Evolutionary conservation across 2,888 invertebrate species (phyloP).

Genomic region (Dynastes tityus): DNA sequence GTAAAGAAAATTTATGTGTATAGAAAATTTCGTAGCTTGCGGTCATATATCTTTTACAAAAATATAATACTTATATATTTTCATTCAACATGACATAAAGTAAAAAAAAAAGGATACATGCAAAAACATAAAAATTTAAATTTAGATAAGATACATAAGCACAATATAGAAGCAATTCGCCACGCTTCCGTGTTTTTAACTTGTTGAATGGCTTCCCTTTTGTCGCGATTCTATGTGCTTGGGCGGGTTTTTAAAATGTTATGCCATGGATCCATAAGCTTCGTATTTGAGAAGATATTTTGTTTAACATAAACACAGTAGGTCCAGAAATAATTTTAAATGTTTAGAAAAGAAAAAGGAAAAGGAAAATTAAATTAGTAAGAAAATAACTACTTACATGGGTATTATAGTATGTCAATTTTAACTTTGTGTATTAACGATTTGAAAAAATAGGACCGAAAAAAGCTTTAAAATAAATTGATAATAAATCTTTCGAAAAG

Average conservation of each 20-base stretch:
- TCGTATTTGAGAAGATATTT: too few relatives aligned
- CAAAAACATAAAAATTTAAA: constrained; percentile 24
- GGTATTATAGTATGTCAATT: neutral
- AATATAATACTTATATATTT: neutral
- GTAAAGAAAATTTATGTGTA: too few relatives aligned
- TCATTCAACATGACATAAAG: neutral
- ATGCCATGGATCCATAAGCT: too few relatives aligned
- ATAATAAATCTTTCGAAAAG: constrained; percentile 31
- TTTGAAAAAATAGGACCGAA: neutral
- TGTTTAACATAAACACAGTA: too few relatives aligned
- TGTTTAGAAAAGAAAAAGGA: too few relatives aligned
- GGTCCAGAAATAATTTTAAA: too few relatives aligned
- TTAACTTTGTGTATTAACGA: neutral
- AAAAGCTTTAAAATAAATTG: constrained; percentile 17
- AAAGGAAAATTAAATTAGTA: too few relatives aligned
- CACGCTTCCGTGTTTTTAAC: constrained; percentile 15
- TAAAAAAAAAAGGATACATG: neutral
- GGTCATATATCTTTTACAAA: neutral
- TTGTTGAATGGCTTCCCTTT: constrained; percentile 23
- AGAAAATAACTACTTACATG: too few relatives aligned
- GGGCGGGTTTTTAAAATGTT: neutral
- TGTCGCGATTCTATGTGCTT: neutral
- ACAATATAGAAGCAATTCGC: neutral
- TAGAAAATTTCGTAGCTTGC: too few relatives aligned
- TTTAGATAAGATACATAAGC: constrained; percentile 1